Evolutionary conservation across 2,888 invertebrate genomes (phyloP), one percentile per base, ranked within the genome.

Genomic region (Eutolmus rufibarbis): DNA sequence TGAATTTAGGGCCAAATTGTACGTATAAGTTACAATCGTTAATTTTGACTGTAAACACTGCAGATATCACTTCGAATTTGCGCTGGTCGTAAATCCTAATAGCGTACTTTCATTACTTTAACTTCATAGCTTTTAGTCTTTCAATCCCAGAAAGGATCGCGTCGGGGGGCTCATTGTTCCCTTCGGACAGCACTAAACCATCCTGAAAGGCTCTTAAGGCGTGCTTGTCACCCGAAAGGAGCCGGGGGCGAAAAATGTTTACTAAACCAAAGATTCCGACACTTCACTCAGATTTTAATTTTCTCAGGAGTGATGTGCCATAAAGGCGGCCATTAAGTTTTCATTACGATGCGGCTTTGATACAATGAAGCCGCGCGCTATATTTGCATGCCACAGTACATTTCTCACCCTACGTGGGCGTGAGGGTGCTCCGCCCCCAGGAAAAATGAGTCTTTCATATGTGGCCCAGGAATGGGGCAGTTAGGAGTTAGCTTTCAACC

Each of bases 261-360:
- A 79, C 56, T 40, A 79, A 79, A 79, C 51, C 79, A 79, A 79
- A 79, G 31, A 51, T 79, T 79, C 43, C 51, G 51, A 79, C 79
- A 79, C 79, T 51, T 76, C 79, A n/a, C 14, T 51, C 19, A 46
- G 79, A 79, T 79, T 79, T 79, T 79, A 79, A 79, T 79, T 79
- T 79, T 79, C 79, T 79, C 51, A 28, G 31, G 51, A 51, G 79
- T 51, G 51, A 79, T 79, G 79, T 79, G 14, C 79, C 51, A 79
- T 79, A 79, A 51, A 79, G 43, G 77, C 79, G 23, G 40, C 31
- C 79, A 79, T 79, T 79, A 79, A 79, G 40, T 79, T 79, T 79
- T 79, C 79, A 79, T 79, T 79, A 79, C 51, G 31, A 46, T 79
- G 79, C 31, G 79, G 79, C 51, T 79, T 79, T 46, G 51, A 79